phyloP scores from a whole-genome alignment of 2,888 invertebrate species.

The Hybos culiciformis region DNA sequence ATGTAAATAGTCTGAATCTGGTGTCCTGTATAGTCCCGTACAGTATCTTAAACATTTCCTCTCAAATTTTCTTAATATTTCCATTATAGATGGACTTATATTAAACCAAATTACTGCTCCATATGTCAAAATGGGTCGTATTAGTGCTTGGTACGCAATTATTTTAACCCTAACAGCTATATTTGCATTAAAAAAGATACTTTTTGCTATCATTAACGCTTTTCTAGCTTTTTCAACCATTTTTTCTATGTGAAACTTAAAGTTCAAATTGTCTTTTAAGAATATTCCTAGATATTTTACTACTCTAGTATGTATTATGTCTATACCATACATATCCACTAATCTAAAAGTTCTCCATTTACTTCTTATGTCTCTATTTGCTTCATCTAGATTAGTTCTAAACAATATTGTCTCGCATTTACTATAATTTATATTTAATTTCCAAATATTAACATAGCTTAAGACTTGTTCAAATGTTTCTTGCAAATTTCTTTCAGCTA shows the following conservation, averaged over 20 bases:
- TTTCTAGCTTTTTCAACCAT: not conserved
- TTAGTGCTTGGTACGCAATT: not conserved
- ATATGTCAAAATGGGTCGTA: too few species aligned
- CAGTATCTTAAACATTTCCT: not conserved
- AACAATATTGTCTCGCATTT: too few species aligned
- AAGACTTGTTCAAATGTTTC: not conserved
- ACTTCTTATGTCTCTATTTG: too few species aligned
- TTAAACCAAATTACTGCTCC: too few species aligned
- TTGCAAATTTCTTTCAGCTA: not conserved
- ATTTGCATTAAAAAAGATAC: not conserved
- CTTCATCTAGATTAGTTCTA: too few species aligned
- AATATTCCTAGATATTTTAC: too few species aligned
- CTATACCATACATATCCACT: too few species aligned
- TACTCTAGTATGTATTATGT: too few species aligned
- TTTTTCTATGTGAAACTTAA: not conserved
- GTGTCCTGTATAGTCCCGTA: not conserved
- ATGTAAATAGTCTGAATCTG: not conserved
- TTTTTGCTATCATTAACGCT: not conserved
- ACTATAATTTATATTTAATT: too few species aligned
- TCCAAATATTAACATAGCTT: not conserved
- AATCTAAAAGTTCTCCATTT: too few species aligned
- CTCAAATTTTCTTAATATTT: not conserved
- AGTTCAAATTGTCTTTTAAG: too few species aligned
- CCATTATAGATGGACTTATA: not conserved
- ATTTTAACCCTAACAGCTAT: not conserved